Evolutionary conservation across 1,140 invertebrate genomes (phyloP).

Genomic region (Monomorium pharaonis): DNA sequence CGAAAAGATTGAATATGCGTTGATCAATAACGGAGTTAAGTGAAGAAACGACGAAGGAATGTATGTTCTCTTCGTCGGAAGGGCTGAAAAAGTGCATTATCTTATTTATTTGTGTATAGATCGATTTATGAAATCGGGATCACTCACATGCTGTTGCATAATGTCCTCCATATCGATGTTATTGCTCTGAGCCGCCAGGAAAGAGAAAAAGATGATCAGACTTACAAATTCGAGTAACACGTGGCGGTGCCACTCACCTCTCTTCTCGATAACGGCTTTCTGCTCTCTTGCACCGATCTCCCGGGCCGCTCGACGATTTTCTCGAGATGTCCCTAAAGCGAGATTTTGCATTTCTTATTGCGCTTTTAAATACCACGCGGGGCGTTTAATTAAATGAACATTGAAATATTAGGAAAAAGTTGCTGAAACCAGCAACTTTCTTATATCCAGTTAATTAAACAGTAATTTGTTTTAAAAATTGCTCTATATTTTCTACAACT

Average conservation of each 20-base stretch:
- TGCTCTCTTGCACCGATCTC: constrained; percentile 85
- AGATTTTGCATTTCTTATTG: constrained; percentile 39
- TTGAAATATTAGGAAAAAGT: no score
- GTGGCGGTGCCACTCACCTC: constrained; percentile 84
- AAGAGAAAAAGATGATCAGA: constrained; percentile 74
- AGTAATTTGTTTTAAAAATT: neutral
- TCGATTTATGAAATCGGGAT: neutral
- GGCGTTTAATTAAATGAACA: neutral
- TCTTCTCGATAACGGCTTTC: constrained; percentile 89
- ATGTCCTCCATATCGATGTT: constrained; percentile 90
- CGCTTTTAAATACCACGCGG: neutral
- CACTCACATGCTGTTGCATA: constrained; percentile 87
- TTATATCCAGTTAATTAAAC: neutral
- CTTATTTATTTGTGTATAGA: neutral
- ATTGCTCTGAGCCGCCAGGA: constrained; percentile 86
- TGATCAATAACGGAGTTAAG: neutral
- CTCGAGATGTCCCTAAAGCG: constrained; percentile 91
- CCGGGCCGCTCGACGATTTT: constrained; percentile 92
- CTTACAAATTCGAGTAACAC: constrained; percentile 67
- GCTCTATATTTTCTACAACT: neutral
- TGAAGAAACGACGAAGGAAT: neutral
- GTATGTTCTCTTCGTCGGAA: neutral
- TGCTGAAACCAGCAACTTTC: no score
- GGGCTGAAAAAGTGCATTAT: constrained; percentile 14
- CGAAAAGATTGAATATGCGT: neutral